Conservation (phyloP, 2,113 vertebrate species). For the Microtus pennsylvanicus region DNA sequence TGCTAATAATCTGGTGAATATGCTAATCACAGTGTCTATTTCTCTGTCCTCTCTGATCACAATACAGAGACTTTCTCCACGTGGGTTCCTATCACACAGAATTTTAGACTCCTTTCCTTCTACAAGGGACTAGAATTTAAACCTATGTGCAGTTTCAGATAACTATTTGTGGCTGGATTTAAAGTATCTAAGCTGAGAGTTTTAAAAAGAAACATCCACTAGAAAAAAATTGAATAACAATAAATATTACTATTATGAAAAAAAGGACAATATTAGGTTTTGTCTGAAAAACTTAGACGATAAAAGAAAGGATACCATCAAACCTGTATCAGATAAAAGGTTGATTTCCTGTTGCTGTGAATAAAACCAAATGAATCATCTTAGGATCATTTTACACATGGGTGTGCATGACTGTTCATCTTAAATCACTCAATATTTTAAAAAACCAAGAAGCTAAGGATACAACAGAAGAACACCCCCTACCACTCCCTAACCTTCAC, state of each 20-base stretch:
- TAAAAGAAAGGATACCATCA: constrained; percentile 50
- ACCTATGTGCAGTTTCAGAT: not conserved
- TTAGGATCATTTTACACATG: constrained; percentile 81
- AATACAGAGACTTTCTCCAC: not conserved
- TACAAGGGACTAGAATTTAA: not conserved
- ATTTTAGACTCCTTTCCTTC: not conserved
- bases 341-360: constrained; percentile 81
- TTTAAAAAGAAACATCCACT: constrained; percentile 69
- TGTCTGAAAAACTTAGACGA: constrained; percentile 7
- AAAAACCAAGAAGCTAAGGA: not conserved
- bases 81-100: not conserved
- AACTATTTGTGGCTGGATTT: constrained; percentile 64
- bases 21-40: not conserved
- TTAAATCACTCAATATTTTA: constrained; percentile 72
- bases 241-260: constrained; percentile 39
- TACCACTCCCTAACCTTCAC: not conserved
- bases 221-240: constrained; percentile 41
- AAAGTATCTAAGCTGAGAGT: constrained; percentile 64
- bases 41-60: not conserved
- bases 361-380: constrained; percentile 80
- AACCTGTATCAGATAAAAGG: constrained; percentile 71
- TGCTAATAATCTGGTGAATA: not conserved
- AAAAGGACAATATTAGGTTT: constrained; percentile 42
- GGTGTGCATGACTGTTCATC: constrained; percentile 58
- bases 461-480: not conserved